A percentile compares a stretch with the other conserved stretches of the same genome.
These are phyloP conservation scores for Metalampra italica DNA, from an alignment of 2,888 invertebrate genomes.

Conservation along the genomic window DNA sequence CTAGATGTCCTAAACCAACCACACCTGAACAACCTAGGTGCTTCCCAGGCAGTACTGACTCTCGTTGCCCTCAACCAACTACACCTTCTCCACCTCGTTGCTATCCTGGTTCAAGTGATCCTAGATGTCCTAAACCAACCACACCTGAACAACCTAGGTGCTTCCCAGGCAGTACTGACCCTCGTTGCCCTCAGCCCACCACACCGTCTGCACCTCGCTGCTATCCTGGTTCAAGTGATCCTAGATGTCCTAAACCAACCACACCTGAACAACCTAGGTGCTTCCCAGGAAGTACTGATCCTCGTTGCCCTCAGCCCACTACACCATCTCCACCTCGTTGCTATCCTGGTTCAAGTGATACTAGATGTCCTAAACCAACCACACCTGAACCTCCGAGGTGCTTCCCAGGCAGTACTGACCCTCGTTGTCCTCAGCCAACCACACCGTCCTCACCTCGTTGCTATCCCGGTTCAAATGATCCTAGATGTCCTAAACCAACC, in stretches of 20 bases:
- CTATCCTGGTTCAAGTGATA: conserved; percentile 31
- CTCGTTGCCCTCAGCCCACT: conserved; percentile 26
- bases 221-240: conserved; percentile 30
- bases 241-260: conserved; percentile 36
- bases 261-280: conserved; percentile 27
- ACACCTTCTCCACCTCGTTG: conserved; percentile 28
- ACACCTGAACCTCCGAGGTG: conserved; percentile 13
- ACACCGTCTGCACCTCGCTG: conserved; percentile 26
- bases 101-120: conserved; percentile 29
- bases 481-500: conserved; percentile 32
- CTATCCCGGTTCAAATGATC: conserved; percentile 35
- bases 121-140: conserved; percentile 30
- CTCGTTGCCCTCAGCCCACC: conserved; percentile 26
- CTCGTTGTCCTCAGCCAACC: conserved; percentile 31
- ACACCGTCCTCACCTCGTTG: conserved; percentile 21
- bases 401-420: conserved; percentile 31
- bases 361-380: conserved; percentile 25
- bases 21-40: conserved; percentile 26
- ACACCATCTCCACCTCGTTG: conserved; percentile 24
- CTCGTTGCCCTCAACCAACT: conserved; percentile 25
- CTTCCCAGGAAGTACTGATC: conserved; percentile 35
- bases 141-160: conserved; percentile 25
- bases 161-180: conserved; percentile 34
- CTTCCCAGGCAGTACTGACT: conserved; percentile 23
- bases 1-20: conserved; percentile 31